Base-by-base conservation (phyloP, 2,113 vertebrate species). In the Rhinichthys klamathensis region DNA sequence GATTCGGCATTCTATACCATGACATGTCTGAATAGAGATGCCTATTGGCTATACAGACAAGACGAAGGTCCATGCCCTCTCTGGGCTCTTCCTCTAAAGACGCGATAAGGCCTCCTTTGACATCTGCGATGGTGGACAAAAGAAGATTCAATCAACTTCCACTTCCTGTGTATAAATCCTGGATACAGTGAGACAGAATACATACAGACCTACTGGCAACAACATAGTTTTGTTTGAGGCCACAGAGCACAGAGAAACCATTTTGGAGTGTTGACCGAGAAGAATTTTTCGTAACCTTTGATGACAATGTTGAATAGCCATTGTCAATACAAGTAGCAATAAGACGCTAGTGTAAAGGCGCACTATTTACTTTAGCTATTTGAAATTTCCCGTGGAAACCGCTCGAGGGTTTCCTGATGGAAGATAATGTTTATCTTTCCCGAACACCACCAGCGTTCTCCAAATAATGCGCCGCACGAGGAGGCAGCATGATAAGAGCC, bases 351-450 rank as follows among this genome's bases (percentile, higher is more conserved):
- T 91, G 89, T 92, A 94, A 93, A 94, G 86, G 80, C 81, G 91
- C 95, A 96, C 95, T 98, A 96, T 99, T 99, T 98, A 99, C 97
- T 98, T 98, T 96, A 99, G 96, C 94, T 95, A 97, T 97, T 97
- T 96, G 96, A 98, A 97, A 97, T 97, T 99, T 99, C 98, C 98
- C 94, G 95, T 98, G 97, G 97, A 98, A 99, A 99, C 94, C 94
- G 95, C 96, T 96, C 95, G 92, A 97, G 97, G 96, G 96, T 97
- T 98, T 99, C 98, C 98, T 98, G 98, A 97, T 97, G 96, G 97
- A 96, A 97, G 97, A 98, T 97, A 97, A 96, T 99, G 97, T 99
- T 99, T 99, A 98, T 99, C 97, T 99, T 98, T 97, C 96, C 95
- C 95, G 93, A 98, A 97, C 96, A 97, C 97, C 97, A 96, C 96